Percentiles rank a stretch among this genome's conserved stretches.
phyloP scores from a whole-genome alignment of 2,113 vertebrate genomes.

The Hemiscyllium ocellatum region DNA sequence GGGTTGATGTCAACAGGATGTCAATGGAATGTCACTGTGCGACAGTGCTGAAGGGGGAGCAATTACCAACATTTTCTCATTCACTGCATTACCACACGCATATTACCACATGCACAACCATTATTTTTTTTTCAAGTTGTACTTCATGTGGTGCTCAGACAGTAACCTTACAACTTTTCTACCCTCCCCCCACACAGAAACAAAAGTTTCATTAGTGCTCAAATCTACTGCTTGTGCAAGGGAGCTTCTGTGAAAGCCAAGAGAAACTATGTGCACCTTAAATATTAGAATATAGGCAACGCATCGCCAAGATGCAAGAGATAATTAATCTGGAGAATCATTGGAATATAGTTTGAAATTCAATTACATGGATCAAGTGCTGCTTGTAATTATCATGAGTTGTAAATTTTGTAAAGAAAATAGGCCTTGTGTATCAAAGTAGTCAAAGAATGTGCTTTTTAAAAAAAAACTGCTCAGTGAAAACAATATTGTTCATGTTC shows the following conservation, averaged over 20 bases:
- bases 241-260: not conserved
- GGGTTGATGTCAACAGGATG: not conserved
- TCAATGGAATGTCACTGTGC: not conserved
- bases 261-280: not conserved
- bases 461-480: not conserved
- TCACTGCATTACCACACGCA: not conserved
- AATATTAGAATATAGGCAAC: not conserved
- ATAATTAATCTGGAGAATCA: not conserved
- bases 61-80: not conserved
- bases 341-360: not conserved
- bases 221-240: not conserved
- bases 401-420: conserved; percentile 6
- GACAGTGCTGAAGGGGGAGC: not conserved
- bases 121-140: not conserved
- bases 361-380: not conserved
- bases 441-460: not conserved
- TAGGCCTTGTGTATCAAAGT: not conserved
- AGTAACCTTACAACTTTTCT: not conserved
- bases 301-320: not conserved
- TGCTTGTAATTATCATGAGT: not conserved
- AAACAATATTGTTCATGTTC: not conserved
- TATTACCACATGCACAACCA: not conserved
- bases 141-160: not conserved
- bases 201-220: not conserved
- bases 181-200: not conserved